These are phyloP conservation scores for Penelope pileata DNA, from an alignment of 2,113 vertebrate genomes.

Conservation along the genomic window DNA sequence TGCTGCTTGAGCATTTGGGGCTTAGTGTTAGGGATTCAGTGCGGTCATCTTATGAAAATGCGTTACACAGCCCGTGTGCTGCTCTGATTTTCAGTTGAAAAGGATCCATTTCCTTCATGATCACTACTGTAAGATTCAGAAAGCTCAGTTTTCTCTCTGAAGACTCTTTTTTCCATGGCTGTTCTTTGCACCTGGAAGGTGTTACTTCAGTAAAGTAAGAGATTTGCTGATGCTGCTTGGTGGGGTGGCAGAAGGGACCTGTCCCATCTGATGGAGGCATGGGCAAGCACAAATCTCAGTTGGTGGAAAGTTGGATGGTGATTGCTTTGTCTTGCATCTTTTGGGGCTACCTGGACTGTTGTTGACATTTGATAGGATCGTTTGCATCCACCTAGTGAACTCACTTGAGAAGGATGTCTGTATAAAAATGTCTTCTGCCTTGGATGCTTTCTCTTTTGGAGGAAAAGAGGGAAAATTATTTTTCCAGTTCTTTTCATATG, in stretches of 20 bases:
- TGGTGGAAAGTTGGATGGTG: not conserved
- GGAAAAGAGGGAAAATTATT: not conserved
- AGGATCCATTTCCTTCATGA: not conserved
- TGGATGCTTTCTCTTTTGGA: accelerated
- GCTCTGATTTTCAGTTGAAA: not conserved
- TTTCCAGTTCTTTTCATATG: not conserved
- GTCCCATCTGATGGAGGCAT: accelerated
- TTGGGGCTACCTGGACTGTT: not conserved
- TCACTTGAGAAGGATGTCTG: not conserved
- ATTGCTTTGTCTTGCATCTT: accelerated
- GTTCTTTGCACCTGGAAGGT: not conserved
- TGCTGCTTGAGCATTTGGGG: not conserved
- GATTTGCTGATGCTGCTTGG: not conserved
- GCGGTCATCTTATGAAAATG: not conserved
- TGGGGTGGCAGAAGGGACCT: not conserved
- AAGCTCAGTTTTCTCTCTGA: not conserved
- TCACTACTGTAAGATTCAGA: not conserved
- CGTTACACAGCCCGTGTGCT: not conserved
- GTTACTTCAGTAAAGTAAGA: not conserved
- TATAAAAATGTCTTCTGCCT: not conserved
- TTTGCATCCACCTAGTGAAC: not conserved
- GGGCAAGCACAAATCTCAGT: not conserved
- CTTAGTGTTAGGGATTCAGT: not conserved
- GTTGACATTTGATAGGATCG: not conserved
- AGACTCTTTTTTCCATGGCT: not conserved